A percentile compares a stretch with the other conserved stretches of the same genome.
Evolutionary conservation across 2,113 vertebrate genomes (phyloP).

Genomic region (Epinephelus moara): DNA sequence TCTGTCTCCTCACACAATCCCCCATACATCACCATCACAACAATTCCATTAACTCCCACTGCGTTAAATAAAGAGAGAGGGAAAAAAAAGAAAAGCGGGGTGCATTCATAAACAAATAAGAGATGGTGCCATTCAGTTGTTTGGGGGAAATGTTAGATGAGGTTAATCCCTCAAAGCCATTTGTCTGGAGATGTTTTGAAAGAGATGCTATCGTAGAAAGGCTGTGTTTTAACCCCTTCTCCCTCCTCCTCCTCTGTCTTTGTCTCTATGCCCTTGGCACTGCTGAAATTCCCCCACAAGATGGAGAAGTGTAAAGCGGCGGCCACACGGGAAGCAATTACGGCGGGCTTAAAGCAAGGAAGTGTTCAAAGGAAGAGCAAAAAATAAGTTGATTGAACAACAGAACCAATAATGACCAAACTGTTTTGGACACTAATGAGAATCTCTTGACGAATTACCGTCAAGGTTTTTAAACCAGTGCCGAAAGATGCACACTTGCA

Average conservation of each 20-base stretch:
- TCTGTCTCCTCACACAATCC: conserved; percentile 70
- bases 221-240: conserved; percentile 35
- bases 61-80: conserved; percentile 58
- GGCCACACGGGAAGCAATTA: conserved; percentile 77
- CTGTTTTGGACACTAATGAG: conserved; percentile 49
- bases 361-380: conserved; percentile 53
- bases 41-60: conserved; percentile 78
- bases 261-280: conserved; percentile 68
- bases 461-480: conserved; percentile 31
- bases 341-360: conserved; percentile 43
- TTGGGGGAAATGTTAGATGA: conserved; percentile 54
- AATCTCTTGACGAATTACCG: conserved; percentile 59
- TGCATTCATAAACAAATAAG: conserved; percentile 67
- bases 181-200: conserved; percentile 58
- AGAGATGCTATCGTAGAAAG: conserved; percentile 41
- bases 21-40: conserved; percentile 80
- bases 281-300: conserved; percentile 53
- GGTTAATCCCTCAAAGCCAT: conserved; percentile 70
- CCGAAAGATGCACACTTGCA: not conserved
- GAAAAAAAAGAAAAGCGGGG: not conserved
- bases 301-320: conserved; percentile 53
- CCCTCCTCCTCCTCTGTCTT: conserved; percentile 35
- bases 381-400: conserved; percentile 64
- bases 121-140: conserved; percentile 63
- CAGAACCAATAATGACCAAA: conserved; percentile 63